A percentile compares a stretch with the other conserved stretches of the same genome.
Evolutionary conservation across 2,113 vertebrate genomes (phyloP).

Genomic region (Ascaphus truei): DNA sequence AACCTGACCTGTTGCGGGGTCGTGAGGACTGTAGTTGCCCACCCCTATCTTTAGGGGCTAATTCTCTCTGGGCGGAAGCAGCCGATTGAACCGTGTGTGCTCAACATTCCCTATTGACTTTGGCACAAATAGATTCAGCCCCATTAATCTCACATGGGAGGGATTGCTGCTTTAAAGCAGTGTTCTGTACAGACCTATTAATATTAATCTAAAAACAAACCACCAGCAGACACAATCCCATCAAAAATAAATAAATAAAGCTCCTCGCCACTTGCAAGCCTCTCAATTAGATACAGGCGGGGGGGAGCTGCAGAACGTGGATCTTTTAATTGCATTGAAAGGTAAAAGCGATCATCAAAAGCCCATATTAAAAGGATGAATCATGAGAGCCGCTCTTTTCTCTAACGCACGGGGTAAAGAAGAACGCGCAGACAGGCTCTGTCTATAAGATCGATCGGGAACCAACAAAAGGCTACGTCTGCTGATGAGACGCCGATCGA

Average conservation of each 20-base stretch:
- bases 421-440: conserved; percentile 49
- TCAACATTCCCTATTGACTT: too few species aligned
- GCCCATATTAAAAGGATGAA: conserved; percentile 40
- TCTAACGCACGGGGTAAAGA: conserved; percentile 37
- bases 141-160: too few species aligned
- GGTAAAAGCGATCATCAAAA: conserved; percentile 25
- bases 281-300: conserved; percentile 23
- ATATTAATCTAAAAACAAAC: conserved; percentile 17
- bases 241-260: too few species aligned
- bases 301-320: background rate
- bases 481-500: conserved; percentile 73
- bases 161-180: background rate
- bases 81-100: too few species aligned
- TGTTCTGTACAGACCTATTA: background rate
- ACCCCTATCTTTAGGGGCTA: too few species aligned
- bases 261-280: conserved; percentile 20
- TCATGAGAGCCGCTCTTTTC: conserved; percentile 46
- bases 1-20: too few species aligned
- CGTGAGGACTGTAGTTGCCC: too few species aligned
- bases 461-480: conserved; percentile 69
- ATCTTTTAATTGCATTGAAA: conserved; percentile 36
- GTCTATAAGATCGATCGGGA: conserved; percentile 71
- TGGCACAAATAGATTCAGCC: too few species aligned
- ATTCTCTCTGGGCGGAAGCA: too few species aligned
- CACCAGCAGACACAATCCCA: background rate